Evolutionary conservation across 2,888 invertebrate genomes (phyloP), one percentile per base, ranked within the genome.

Genomic region (Hyles lineata): DNA sequence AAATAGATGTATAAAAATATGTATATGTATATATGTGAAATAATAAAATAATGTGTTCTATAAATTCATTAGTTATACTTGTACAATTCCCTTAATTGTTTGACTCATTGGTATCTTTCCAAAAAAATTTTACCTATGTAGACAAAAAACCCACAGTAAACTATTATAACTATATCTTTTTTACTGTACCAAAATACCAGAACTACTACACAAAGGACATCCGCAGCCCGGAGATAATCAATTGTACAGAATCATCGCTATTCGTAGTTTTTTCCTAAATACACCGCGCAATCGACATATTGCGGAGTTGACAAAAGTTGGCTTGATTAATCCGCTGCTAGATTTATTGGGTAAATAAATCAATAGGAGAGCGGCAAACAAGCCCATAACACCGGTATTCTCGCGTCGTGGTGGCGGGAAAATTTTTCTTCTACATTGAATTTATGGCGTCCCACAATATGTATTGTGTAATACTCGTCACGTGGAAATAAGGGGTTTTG

Each of bases 341-440:
- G 90, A 93, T 93, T 92, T 93, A 93, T 92, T 85, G 86, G 79
- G 82, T 79, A 85, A 86, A 92, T 93, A 93, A 94, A 93, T 94
- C 93, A 93, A 90, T 89, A 85, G 76, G 83, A 82, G 82, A 77
- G 83, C 83, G 88, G 89, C 87, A 91, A 90, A 90, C 89, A 91
- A 85, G 83, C 83, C 81, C 76, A 76, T 76, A 77, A 77, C 79
- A 73, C 74, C 71, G 71, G 75, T 72, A 75, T 74, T 77, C 77
- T 75, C 71, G 70, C 71, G 43, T 71, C 43, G 50, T 60, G 55
- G 77, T 76, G 76, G 75, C 75, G 76, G 78, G 77, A 73, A n/a
- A 43, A 87, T 89, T 89, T 87, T 85, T 84, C 84, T 86, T 85
- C 80, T 83, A 78, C 76, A 78, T 79, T 75, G 75, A 83, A 88